A percentile compares a stretch with the other conserved stretches of the same genome.
Conservation (phyloP, 2,113 vertebrate genomes). For the Oryzias celebensis region DNA sequence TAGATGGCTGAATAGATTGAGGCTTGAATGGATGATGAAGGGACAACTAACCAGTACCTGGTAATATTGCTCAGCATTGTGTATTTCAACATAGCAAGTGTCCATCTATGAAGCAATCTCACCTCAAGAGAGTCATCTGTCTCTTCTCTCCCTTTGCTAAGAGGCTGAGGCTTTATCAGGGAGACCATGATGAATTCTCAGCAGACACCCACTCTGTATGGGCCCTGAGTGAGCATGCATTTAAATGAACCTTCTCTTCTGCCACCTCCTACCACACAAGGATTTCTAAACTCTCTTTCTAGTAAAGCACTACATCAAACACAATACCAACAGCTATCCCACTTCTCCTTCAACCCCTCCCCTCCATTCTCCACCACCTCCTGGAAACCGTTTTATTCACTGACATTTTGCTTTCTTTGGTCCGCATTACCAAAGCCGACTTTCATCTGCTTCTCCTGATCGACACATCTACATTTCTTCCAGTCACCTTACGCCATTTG, state of each 20-base stretch:
- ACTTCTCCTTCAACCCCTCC: constrained; percentile 52
- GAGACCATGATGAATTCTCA: constrained; percentile 73
- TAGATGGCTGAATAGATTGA: constrained; percentile 30
- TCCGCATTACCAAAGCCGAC: constrained; percentile 64
- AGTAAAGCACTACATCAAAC: constrained; percentile 79
- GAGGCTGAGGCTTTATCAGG: constrained; percentile 71
- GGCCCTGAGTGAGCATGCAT: constrained; percentile 74
- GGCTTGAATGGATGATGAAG: constrained; percentile 38
- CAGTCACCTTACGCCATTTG: constrained; percentile 55
- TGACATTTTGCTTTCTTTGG: constrained; percentile 73
- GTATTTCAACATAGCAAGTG: constrained; percentile 76
- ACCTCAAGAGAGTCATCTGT: constrained; percentile 72
- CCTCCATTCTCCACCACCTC: constrained; percentile 54
- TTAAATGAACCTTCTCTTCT: constrained; percentile 73
- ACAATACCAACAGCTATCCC: constrained; percentile 69
- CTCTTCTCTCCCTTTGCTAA: constrained; percentile 58
- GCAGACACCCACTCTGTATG: constrained; percentile 65
- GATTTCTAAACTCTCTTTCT: constrained; percentile 77
- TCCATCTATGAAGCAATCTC: constrained; percentile 73
- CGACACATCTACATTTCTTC: constrained; percentile 70
- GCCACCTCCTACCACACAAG: constrained; percentile 61
- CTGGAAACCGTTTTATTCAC: constrained; percentile 65
- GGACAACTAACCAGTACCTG: constrained; percentile 51
- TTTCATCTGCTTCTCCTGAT: constrained; percentile 69
- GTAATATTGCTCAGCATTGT: constrained; percentile 67